Base-by-base conservation (phyloP, 2,797 vertebrate genomes). In the Distichodus sexfasciatus region DNA sequence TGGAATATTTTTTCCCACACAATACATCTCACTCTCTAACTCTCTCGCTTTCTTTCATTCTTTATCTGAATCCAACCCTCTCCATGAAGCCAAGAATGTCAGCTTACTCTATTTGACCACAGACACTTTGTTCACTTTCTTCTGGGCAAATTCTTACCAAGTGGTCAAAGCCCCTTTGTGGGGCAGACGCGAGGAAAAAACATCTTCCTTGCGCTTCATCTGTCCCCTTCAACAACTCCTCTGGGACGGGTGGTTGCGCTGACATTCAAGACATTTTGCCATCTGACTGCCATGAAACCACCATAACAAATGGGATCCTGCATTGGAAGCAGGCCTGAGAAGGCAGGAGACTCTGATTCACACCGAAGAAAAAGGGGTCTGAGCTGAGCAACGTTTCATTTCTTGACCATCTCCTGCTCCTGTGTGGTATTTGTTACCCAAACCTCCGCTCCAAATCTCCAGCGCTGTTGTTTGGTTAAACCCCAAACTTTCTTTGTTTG, bases 111-210 rank as follows among this genome's bases (percentile, higher is more conserved):
- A 43, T 19, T 53, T 40, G 46, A 69, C 84, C 84, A 76, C 86
- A 86, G 75, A 83, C 80, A 84, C 81, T 86, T 85, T 79, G 72
- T 81, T 79, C 74, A 71, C 71, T 83, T 82, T 86, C 72, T 83
- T 19, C 48, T 75, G 83, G 71, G 67, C 33, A 65, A 79, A 77
- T 78, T 85, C 77, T 79, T 85, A 46, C 26, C 65, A 62, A 74
- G 71, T 23, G 58, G 69, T 57, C 50, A 59, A 48, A 38, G 61
- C 68, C 47, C 40, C 71, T 82, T 46, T 47, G 66, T 53, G 53
- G 10, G 3, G 77, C 67, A 73, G 80, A 76, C 61, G 73, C 63
- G 33, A 64, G 78, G 43, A 61, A 79, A 44, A 84, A 85, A 87
- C 83, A 81, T 69, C 65, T 54, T 73, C 79, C 77, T 73, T 62